Evolutionary conservation across 2,888 invertebrate genomes (phyloP).

Genomic region (Ectemnius lituratus): DNA sequence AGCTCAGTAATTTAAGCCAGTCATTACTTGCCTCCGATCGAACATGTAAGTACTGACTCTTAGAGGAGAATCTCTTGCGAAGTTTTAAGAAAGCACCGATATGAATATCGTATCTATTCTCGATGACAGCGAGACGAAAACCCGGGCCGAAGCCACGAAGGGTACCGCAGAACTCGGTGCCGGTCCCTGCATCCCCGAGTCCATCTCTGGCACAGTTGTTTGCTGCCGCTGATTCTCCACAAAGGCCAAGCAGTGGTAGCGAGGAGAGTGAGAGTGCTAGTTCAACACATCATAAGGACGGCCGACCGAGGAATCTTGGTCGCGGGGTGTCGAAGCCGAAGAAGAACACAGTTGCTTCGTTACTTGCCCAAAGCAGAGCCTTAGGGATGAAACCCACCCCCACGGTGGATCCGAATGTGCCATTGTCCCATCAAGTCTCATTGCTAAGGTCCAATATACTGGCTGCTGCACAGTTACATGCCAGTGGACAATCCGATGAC

Average conservation of each 20-base stretch:
- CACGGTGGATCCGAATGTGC: constrained; percentile 80
- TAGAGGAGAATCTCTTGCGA: too few species aligned
- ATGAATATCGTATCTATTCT: constrained; percentile 19
- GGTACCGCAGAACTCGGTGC: constrained; percentile 80
- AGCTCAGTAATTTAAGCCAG: constrained; percentile 76
- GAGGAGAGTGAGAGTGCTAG: constrained; percentile 82
- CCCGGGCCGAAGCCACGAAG: constrained; percentile 85
- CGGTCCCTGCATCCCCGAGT: constrained; percentile 80
- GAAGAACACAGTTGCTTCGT: constrained; percentile 94
- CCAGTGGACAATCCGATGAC: constrained; percentile 70
- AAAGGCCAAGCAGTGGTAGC: constrained; percentile 82
- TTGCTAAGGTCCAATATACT: constrained; percentile 81
- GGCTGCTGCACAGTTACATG: constrained; percentile 81
- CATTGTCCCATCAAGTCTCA: constrained; percentile 81
- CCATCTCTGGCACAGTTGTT: constrained; percentile 80
- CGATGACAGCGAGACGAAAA: constrained; percentile 83
- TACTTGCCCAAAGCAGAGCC: constrained; percentile 91
- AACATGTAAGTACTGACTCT: constrained; percentile 78
- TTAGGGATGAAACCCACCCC: constrained; percentile 88
- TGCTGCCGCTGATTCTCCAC: constrained; percentile 81
- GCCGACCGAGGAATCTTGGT: constrained; percentile 90
- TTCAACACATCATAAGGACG: constrained; percentile 82
- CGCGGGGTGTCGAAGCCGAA: constrained; percentile 94
- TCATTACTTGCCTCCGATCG: constrained; percentile 78
- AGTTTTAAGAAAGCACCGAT: neutral